Evolutionary conservation across 2,888 invertebrate species (phyloP).

Genomic region (Pyrocoelia pectoralis): DNA sequence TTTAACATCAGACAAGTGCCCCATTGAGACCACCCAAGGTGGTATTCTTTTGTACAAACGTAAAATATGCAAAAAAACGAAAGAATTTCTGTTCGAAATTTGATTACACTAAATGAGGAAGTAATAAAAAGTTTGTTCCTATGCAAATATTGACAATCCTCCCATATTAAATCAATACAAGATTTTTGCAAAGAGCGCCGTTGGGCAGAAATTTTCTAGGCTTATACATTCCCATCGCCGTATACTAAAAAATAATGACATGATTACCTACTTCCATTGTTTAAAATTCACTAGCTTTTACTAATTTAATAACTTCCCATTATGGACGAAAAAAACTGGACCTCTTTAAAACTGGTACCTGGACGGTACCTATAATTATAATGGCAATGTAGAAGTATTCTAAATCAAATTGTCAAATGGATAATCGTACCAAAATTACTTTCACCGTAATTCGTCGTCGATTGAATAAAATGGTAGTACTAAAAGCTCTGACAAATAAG

Average conservation of each 20-base stretch:
- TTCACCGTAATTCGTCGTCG: slow-evolving; percentile 3
- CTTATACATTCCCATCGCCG: not conserved
- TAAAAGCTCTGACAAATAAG: not conserved
- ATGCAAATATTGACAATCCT: too few species aligned
- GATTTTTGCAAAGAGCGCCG: not conserved
- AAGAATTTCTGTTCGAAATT: not conserved
- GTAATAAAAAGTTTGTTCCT: not conserved
- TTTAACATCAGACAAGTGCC: slow-evolving; percentile 2
- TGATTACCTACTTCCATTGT: slow-evolving; percentile 14
- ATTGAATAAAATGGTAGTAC: too few species aligned
- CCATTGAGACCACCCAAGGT: slow-evolving; percentile 2
- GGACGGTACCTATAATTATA: too few species aligned
- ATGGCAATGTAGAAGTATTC: not conserved
- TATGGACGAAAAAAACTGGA: slow-evolving; percentile 5
- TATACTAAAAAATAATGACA: slow-evolving; percentile 9
- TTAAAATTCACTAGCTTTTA: slow-evolving; percentile 12
- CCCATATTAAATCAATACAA: too few species aligned
- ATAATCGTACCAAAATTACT: slow-evolving; percentile 1
- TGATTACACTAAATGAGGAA: not conserved
- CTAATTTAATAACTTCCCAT: slow-evolving; percentile 10
- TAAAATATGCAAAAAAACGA: not conserved
- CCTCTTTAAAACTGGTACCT: slow-evolving; percentile 5
- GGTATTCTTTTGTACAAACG: not conserved
- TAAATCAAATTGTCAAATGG: slow-evolving; percentile 12
- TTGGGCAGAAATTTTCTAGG: not conserved